These are phyloP conservation scores for Luffia ferchaultella DNA, from an alignment of 2,888 invertebrate species.

Conservation along the genomic window DNA sequence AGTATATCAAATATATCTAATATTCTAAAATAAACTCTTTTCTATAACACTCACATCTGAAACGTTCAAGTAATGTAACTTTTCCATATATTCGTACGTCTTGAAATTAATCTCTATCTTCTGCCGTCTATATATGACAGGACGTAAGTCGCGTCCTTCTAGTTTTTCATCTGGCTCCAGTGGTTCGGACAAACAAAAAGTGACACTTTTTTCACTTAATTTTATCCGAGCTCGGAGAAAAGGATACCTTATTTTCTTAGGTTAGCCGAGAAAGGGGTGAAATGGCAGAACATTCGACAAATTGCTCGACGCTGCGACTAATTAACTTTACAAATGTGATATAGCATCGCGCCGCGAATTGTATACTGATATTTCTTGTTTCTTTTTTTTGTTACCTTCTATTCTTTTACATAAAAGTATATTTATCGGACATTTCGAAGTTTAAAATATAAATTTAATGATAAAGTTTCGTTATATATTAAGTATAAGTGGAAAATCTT, in stretches of 20 bases:
- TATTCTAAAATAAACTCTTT: too few species aligned
- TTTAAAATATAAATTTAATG: too few species aligned
- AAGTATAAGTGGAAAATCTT: too few species aligned
- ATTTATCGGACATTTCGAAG: too few species aligned
- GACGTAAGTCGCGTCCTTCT: conserved; percentile 1
- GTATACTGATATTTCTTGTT: too few species aligned
- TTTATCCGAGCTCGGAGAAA: conserved; percentile 21
- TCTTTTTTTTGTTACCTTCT: too few species aligned
- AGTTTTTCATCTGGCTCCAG: conserved; percentile 12
- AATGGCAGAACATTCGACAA: conserved; percentile 33
- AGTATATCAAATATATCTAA: too few species aligned
- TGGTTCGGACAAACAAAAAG: conserved; percentile 18
- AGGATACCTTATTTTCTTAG: conserved; percentile 33
- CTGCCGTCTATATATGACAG: background rate
- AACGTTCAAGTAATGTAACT: too few species aligned
- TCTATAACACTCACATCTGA: too few species aligned
- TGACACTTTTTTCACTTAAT: conserved; percentile 35
- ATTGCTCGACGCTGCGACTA: conserved; percentile 40
- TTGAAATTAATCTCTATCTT: background rate
- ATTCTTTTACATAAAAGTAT: too few species aligned
- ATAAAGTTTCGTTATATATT: too few species aligned
- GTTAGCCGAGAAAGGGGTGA: conserved; percentile 33
- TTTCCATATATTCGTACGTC: too few species aligned
- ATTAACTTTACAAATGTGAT: conserved; percentile 49
- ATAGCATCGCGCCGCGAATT: conserved; percentile 17